Conservation (phyloP, 1,140 invertebrate genomes). For the Marisa cornuarietis region DNA sequence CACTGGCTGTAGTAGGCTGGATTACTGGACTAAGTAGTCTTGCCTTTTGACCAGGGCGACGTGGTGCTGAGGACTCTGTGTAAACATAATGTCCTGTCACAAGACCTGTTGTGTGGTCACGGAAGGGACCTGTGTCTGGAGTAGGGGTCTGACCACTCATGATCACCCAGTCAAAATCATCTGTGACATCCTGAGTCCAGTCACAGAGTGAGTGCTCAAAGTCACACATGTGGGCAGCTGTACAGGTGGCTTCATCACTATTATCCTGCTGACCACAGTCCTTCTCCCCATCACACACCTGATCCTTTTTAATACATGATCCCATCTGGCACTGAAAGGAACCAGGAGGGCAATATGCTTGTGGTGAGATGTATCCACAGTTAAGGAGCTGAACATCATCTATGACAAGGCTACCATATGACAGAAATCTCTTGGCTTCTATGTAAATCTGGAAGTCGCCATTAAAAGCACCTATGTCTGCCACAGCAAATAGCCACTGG, state of each 20-base stretch:
- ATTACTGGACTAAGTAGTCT: conserved; percentile 52
- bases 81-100: conserved; percentile 71
- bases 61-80: conserved; percentile 72
- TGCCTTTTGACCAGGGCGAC: conserved; percentile 51
- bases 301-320: conserved; percentile 48
- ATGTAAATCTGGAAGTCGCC: conserved; percentile 73
- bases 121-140: conserved; percentile 75
- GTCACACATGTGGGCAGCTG: conserved; percentile 69
- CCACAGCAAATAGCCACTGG: conserved; percentile 39
- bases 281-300: conserved; percentile 56
- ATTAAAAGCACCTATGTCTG: conserved; percentile 47
- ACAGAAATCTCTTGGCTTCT: conserved; percentile 79
- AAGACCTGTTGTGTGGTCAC: conserved; percentile 74
- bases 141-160: conserved; percentile 51
- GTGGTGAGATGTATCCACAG: conserved; percentile 45
- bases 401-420: conserved; percentile 63
- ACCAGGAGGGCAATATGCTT: conserved; percentile 34
- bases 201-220: conserved; percentile 80
- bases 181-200: conserved; percentile 78
- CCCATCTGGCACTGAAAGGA: conserved; percentile 42
- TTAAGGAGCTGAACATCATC: conserved; percentile 75
- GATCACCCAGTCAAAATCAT: conserved; percentile 81
- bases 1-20: conserved; percentile 34
- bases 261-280: conserved; percentile 56
- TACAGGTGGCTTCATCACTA: conserved; percentile 20